Conservation (phyloP, 2,888 invertebrate genomes). For the Polyommatus iphigenia region DNA sequence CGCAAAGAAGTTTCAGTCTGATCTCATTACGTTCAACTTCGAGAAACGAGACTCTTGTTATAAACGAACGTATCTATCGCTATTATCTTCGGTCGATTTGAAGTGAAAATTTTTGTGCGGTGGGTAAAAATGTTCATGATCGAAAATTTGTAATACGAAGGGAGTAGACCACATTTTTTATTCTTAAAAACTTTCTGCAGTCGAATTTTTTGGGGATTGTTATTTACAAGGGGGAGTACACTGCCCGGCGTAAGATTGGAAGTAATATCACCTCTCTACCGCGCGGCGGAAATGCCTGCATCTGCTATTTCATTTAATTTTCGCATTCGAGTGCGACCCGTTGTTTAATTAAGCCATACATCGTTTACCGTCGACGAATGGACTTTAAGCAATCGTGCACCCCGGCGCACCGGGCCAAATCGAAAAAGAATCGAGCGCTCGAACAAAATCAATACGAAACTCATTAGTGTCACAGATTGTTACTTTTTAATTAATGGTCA, state of each 20-base stretch:
- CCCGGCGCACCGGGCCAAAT: background rate
- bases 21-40: background rate
- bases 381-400: background rate
- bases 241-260: too few species aligned
- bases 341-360: background rate
- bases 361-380: background rate
- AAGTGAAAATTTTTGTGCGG: background rate
- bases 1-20: background rate
- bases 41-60: background rate
- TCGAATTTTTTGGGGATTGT: too few species aligned
- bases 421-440: background rate
- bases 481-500: background rate
- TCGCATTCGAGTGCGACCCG: background rate
- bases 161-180: too few species aligned
- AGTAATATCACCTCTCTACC: too few species aligned
- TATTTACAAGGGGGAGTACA: too few species aligned
- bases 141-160: too few species aligned
- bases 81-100: constrained; percentile 6
- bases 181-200: too few species aligned
- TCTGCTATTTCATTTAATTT: too few species aligned
- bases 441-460: constrained; percentile 21
- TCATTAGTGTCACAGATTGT: constrained; percentile 17
- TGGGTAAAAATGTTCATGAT: background rate
- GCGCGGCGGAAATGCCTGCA: too few species aligned
- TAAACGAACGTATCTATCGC: background rate